Base-by-base conservation (phyloP, 1,140 invertebrate species). In the Lucilia cuprina region DNA sequence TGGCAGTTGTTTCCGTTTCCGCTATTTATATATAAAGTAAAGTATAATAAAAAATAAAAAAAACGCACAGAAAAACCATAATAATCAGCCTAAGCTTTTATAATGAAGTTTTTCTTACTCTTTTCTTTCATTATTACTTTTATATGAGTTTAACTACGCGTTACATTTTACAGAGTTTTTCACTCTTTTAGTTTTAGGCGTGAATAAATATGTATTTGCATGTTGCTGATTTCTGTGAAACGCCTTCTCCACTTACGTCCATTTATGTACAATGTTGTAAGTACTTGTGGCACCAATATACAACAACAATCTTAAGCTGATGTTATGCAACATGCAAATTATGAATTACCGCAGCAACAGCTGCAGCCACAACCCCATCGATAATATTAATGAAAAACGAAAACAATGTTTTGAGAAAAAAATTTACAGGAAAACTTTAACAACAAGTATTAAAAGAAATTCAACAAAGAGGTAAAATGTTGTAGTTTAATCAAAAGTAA, bases 261-360 rank as follows among this genome's bases (percentile, higher is more conserved):
- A 60, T 60, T 60, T 60, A n/a, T 60, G 25, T 30, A 30, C 25
- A 2, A 30, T 30, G 25, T 30, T 30, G 25, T 30, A 30, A 30
- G 25, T 30, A 30, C 25, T 30, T 30, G 50, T 60, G 50, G 13
- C 50, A 60, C 50, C 7, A 41, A 14, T n/a, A 3, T 30, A 30
- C 25, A 30, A 60, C 50, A 4, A 60, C 2, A 60, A 60, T 60
- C 13, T 60, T 60, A 17, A 7, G 55, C n/a, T 34, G 12, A 75
- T 41, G 35, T 35, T 78, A 14, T 78, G 75, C 75, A 78, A 78
- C 75, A 78, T 78, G 75, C 75, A 78, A 78, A 78, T 78, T 41
- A 19, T 78, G 35, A 78, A 78, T 78, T 60, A 60, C n/a, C 55
- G 14, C 13, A 60, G n/a, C 4, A 17, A 60, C 50, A 60, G 25